Conservation (phyloP, 2,113 vertebrate genomes). For the Cercocebus atys region DNA sequence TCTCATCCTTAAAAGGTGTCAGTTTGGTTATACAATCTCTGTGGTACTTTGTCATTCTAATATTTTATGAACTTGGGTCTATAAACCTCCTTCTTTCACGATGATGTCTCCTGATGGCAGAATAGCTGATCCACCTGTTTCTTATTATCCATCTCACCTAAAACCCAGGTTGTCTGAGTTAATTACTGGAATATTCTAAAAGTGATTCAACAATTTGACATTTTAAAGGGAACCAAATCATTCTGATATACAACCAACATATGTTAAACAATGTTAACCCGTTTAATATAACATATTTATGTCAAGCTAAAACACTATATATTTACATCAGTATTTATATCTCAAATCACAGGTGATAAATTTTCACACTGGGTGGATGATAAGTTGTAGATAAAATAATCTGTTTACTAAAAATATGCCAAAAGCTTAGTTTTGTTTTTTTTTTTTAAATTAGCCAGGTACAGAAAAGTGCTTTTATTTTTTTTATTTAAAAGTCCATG, state of each 20-base stretch:
- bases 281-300: slow-evolving; percentile 52
- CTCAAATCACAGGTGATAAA: slow-evolving; percentile 30
- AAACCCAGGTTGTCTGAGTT: slow-evolving; percentile 42
- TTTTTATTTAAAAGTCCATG: background rate
- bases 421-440: background rate
- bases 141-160: slow-evolving; percentile 43
- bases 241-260: slow-evolving; percentile 65
- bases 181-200: slow-evolving; percentile 49
- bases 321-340: slow-evolving; percentile 4
- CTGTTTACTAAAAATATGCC: background rate
- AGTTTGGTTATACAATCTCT: background rate
- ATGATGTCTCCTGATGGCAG: background rate
- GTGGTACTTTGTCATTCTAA: background rate
- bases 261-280: slow-evolving; percentile 55
- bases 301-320: slow-evolving; percentile 16
- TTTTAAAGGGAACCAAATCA: slow-evolving; percentile 50
- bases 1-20: background rate
- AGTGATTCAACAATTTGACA: slow-evolving; percentile 48
- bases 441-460: background rate
- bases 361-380: background rate
- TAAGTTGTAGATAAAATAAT: background rate
- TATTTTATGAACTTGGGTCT: background rate
- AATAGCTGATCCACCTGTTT: slow-evolving; percentile 32
- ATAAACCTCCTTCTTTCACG: background rate
- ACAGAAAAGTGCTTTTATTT: background rate